Percentiles rank a stretch among this genome's conserved stretches.
Evolutionary conservation across 92 coral and sea anemone species (phyloP).

Genomic region (Porites evermanni): DNA sequence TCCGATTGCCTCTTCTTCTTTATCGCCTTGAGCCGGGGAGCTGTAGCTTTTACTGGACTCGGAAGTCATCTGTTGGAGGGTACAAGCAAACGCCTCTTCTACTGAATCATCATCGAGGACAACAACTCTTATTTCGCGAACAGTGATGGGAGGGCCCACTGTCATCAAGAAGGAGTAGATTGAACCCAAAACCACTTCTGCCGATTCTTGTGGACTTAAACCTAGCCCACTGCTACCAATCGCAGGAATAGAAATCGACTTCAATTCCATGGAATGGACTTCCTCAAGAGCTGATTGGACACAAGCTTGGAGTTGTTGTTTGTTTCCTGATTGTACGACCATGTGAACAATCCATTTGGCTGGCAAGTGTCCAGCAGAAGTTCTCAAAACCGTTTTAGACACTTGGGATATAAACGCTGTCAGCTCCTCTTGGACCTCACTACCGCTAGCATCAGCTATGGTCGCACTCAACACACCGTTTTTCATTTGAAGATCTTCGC

Average conservation of each 20-base stretch:
- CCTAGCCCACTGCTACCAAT: constrained; percentile 37
- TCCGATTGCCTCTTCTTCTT: background rate
- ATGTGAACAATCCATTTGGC: constrained; percentile 37
- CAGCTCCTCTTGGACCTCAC: constrained; percentile 25
- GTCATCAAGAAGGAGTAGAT: background rate
- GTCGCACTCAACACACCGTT: constrained; percentile 37
- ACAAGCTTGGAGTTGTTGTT: constrained; percentile 29
- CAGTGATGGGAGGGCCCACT: background rate
- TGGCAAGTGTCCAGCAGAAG: constrained; percentile 41
- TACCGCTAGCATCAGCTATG: constrained; percentile 38
- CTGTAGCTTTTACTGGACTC: background rate
- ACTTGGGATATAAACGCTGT: background rate
- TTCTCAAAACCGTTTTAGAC: constrained; percentile 28
- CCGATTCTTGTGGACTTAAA: constrained; percentile 23
- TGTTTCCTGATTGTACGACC: constrained; percentile 15
- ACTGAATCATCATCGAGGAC: constrained; percentile 17
- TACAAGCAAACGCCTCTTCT: background rate
- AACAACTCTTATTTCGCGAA: constrained; percentile 21
- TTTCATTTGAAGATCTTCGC: constrained; percentile 27
- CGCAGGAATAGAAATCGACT: constrained; percentile 41
- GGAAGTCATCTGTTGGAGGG: background rate
- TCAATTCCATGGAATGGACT: constrained; percentile 9
- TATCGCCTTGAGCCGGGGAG: background rate
- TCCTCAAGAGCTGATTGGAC: constrained; percentile 25
- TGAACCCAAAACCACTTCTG: constrained; percentile 37